Evolutionary conservation across 1,140 invertebrate genomes (phyloP).

Genomic region (Ostrea edulis): DNA sequence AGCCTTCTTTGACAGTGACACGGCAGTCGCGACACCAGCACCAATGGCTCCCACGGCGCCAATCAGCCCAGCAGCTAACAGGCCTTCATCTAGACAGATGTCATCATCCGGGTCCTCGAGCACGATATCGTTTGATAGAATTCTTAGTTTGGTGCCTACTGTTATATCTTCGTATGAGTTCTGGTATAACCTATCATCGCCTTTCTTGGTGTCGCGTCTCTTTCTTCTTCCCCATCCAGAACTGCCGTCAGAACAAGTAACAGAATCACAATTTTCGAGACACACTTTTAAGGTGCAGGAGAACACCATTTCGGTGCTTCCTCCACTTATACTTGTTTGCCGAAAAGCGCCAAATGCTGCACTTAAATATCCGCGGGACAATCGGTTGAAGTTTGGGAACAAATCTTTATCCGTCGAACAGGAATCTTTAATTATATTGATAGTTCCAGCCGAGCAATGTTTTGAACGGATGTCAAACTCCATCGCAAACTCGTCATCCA

Average conservation of each 20-base stretch:
- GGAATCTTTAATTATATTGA: background rate
- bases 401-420: constrained; percentile 3
- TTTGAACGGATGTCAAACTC: constrained; percentile 18
- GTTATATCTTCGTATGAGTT: constrained; percentile 1
- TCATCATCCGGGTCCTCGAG: background rate
- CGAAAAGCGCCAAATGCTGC: constrained; percentile 23
- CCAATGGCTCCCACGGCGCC: background rate
- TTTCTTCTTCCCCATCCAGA: constrained; percentile 34
- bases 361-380: background rate
- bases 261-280: background rate
- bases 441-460: constrained; percentile 19
- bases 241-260: background rate
- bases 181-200: no score
- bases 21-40: background rate
- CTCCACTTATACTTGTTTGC: background rate
- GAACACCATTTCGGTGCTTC: constrained; percentile 15
- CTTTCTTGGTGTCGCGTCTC: background rate
- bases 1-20: constrained; percentile 22
- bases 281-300: constrained; percentile 25
- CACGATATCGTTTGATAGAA: background rate
- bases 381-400: constrained; percentile 1
- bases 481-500: constrained; percentile 50
- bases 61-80: background rate
- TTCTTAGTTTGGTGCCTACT: constrained; percentile 5
- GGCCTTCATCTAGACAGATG: background rate